Evolutionary conservation across 2,113 vertebrate species (phyloP).

Genomic region (Protomyctophum bolini): DNA sequence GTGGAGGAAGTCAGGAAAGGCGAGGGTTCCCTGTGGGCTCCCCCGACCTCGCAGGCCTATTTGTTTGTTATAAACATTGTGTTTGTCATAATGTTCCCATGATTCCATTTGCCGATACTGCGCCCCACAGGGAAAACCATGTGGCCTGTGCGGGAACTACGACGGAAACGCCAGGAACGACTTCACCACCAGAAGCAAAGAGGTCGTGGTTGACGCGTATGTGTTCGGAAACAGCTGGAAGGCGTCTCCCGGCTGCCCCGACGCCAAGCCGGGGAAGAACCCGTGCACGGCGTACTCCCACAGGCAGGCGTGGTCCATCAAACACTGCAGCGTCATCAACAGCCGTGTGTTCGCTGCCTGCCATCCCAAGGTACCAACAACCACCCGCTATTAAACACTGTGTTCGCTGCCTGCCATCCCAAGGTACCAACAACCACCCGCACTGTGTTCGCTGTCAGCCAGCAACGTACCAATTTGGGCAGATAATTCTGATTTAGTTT

Average conservation of each 20-base stretch:
- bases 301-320: slow-evolving; percentile 77
- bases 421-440: too few relatives aligned
- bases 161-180: slow-evolving; percentile 83
- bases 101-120: too few relatives aligned
- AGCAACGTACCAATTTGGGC: too few relatives aligned
- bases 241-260: slow-evolving; percentile 74
- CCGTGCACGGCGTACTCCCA: slow-evolving; percentile 78
- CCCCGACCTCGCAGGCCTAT: too few relatives aligned
- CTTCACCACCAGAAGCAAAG: slow-evolving; percentile 80
- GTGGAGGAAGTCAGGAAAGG: too few relatives aligned
- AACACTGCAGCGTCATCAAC: slow-evolving; percentile 77
- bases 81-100: too few relatives aligned
- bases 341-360: slow-evolving; percentile 71
- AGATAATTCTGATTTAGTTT: too few relatives aligned
- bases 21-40: too few relatives aligned
- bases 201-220: slow-evolving; percentile 71
- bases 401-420: too few relatives aligned
- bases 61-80: too few relatives aligned
- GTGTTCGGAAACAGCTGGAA: slow-evolving; percentile 86
- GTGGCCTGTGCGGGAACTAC: slow-evolving; percentile 86
- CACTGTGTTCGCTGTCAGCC: too few relatives aligned
- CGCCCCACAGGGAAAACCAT: slow-evolving; percentile 72
- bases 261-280: slow-evolving; percentile 57
- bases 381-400: too few relatives aligned
- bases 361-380: slow-evolving; percentile 71